phyloP scores from a whole-genome alignment of 1,140 invertebrate genomes.

The Gonioctena quinquepunctata region DNA sequence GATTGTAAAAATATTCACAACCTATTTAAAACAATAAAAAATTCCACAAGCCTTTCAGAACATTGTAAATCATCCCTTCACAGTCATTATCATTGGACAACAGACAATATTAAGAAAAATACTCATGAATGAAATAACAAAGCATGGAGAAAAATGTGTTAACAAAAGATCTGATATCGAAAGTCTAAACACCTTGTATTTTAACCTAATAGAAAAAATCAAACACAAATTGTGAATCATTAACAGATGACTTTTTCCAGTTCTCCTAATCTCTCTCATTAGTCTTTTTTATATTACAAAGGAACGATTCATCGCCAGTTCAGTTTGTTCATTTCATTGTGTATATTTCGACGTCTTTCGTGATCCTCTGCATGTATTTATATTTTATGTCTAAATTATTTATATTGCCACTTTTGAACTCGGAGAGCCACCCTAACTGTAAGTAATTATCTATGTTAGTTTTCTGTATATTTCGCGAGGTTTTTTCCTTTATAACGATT shows the following conservation, averaged over 20 bases:
- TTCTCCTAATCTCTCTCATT: not conserved
- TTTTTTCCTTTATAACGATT: not conserved
- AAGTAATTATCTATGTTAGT: not conserved
- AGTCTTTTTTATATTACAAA: slow-evolving; percentile 2
- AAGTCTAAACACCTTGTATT: too few relatives aligned
- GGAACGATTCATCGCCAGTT: not conserved
- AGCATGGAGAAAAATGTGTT: too few relatives aligned
- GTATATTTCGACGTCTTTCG: not conserved
- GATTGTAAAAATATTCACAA: too few relatives aligned
- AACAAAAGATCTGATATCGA: too few relatives aligned
- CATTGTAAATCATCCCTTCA: too few relatives aligned
- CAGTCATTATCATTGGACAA: too few relatives aligned
- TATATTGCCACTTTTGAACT: not conserved
- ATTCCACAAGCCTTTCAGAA: too few relatives aligned
- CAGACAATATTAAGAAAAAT: too few relatives aligned
- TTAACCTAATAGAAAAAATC: too few relatives aligned
- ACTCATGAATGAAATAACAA: too few relatives aligned
- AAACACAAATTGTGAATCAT: too few relatives aligned
- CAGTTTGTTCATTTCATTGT: not conserved
- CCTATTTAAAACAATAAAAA: too few relatives aligned
- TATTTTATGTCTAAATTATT: not conserved
- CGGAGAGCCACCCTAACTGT: not conserved
- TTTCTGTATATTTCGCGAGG: not conserved
- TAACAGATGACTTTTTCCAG: not conserved
- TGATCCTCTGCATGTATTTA: not conserved